Percentiles rank a stretch among this genome's conserved stretches.
phyloP scores from a whole-genome alignment of 92 coral and sea anemone species.

The Palythoa grandiflora region DNA sequence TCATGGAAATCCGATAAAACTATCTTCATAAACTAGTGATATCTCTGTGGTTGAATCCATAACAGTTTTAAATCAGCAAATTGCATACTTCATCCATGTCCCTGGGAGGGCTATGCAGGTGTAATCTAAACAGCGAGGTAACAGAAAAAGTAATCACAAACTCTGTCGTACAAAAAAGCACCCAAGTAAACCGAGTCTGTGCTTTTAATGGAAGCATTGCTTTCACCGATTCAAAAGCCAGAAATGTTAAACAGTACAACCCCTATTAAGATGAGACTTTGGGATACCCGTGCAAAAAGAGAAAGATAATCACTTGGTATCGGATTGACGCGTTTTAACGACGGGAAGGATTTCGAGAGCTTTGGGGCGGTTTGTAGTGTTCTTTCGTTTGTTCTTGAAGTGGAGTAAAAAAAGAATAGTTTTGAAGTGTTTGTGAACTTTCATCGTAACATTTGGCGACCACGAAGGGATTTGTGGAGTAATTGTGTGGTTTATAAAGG shows the following conservation, averaged over 20 bases:
- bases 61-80: background rate
- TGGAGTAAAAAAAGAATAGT: no score
- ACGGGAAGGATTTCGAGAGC: no score
- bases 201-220: background rate
- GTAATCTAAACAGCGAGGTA: background rate
- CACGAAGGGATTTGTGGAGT: no score
- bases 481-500: no score
- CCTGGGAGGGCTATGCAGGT: background rate
- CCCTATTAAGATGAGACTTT: constrained; percentile 1
- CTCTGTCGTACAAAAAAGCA: background rate
- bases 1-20: no score
- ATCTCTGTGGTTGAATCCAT: background rate
- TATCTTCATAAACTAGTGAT: background rate
- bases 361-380: no score
- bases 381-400: no score
- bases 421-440: no score
- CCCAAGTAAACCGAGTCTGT: background rate
- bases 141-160: background rate
- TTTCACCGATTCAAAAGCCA: background rate
- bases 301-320: background rate
- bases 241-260: background rate
- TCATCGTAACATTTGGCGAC: no score
- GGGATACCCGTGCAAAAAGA: no score
- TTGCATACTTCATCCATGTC: background rate
- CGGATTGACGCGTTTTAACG: background rate